phyloP scores from a whole-genome alignment of 2,888 invertebrate species.

The Girardia tigrina region DNA sequence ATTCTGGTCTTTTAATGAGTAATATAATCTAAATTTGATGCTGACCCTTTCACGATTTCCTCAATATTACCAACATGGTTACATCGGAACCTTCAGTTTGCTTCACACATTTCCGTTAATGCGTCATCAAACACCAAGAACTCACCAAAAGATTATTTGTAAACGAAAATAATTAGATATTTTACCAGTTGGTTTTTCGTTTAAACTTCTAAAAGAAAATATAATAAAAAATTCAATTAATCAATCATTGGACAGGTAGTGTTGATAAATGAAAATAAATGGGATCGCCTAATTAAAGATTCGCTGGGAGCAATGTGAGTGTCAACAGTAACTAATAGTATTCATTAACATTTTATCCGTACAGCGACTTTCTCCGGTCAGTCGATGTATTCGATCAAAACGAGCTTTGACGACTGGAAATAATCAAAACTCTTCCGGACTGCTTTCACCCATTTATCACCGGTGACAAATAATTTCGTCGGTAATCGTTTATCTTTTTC shows the following conservation, averaged over 20 bases:
- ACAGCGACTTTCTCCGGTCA: constrained; percentile 16
- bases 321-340: background rate
- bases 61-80: too few relatives aligned
- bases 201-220: background rate
- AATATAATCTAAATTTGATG: too few relatives aligned
- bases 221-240: constrained; percentile 2
- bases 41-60: too few relatives aligned
- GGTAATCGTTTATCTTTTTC: constrained; percentile 1
- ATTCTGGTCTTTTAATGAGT: too few relatives aligned
- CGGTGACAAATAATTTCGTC: background rate
- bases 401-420: constrained; percentile 1
- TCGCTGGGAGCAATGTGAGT: background rate
- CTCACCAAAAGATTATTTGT: too few relatives aligned
- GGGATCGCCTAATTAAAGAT: background rate
- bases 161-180: too few relatives aligned
- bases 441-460: constrained; percentile 4
- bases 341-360: background rate
- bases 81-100: too few relatives aligned
- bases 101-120: too few relatives aligned
- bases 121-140: too few relatives aligned
- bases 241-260: constrained; percentile 16
- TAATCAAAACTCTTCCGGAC: constrained; percentile 10
- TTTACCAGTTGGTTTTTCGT: too few relatives aligned
- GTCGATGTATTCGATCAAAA: background rate
- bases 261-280: constrained; percentile 19